Base-by-base conservation (phyloP, 2,888 invertebrate genomes). In the Acleris laterana region DNA sequence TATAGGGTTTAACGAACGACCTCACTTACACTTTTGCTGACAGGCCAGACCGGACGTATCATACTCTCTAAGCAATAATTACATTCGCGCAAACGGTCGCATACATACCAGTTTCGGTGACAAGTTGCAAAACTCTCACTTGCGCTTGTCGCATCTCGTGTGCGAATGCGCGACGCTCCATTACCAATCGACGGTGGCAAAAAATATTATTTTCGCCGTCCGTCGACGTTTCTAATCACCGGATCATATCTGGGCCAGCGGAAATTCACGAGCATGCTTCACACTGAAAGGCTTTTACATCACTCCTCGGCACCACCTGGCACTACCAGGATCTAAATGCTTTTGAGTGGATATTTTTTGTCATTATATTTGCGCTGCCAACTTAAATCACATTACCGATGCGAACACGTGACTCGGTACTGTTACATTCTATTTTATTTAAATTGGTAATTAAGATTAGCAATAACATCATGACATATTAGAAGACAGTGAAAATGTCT, bases 121-220 rank as follows among this genome's bases (percentile, higher is more conserved):
- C 88, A 89, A 84, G 85, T 85, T 83, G 85, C 84, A 83, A 87
- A 90, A 92, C 93, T 93, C 93, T 93, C 93, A 91, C 93, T 92
- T 77, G 83, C 88, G 83, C 85, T 87, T 88, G 90, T 89, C 90
- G 87, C 83, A 80, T 83, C 84, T 80, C 79, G 86, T 88, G 84
- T 86, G 64, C 84, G 82, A 80, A 85, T 81, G 84, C 84, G 81
- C 82, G 82, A 81, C 85, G 85, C 83, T 83, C 80, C 82, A 85
- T 89, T 88, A 84, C 87, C 82, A 77, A 89, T 89, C 89, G 87
- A 87, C 88, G 87, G 77, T 76, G 72, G 84, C 87, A 92, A 93
- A 91, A 92, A 92, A 90, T 82, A 87, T 82, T 70, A 90, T 90
- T 89, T 90, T 90, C 86, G 82, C 85, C 82, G 78, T 84, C 82